A percentile compares a stretch with the other conserved stretches of the same genome.
Evolutionary conservation across 2,797 vertebrate species (phyloP).

Genomic region (Anniella stebbinsi): DNA sequence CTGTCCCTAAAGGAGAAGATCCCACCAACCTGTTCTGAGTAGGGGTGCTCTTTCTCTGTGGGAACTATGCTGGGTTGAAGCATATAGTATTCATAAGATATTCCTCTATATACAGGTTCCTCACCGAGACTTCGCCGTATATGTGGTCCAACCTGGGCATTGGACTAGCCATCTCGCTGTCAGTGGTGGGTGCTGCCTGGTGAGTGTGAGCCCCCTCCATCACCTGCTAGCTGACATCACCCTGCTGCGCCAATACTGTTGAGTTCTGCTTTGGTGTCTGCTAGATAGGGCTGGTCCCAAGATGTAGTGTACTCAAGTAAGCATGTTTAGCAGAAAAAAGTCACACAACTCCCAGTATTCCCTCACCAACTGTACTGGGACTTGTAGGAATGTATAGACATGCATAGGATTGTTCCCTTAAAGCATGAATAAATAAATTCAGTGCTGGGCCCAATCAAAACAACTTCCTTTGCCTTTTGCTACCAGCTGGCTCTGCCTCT

Average conservation of each 20-base stretch:
- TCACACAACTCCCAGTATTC: too few relatives aligned
- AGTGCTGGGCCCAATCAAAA: background rate
- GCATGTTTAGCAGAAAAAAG: too few relatives aligned
- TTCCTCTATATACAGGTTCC: constrained; percentile 85
- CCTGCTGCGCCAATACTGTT: background rate
- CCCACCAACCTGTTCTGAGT: too few relatives aligned
- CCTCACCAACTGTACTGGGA: too few relatives aligned
- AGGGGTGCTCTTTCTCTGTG: background rate
- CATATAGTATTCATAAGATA: background rate
- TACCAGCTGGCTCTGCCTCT: background rate
- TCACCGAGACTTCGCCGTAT: constrained; percentile 96
- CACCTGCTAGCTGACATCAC: background rate
- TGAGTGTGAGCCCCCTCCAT: constrained; percentile 76
- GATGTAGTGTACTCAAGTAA: background rate
- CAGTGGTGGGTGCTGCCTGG: constrained; percentile 98
- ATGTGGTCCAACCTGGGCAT: constrained; percentile 99
- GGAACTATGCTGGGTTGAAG: background rate
- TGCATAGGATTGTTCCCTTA: too few relatives aligned
- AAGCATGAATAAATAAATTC: background rate
- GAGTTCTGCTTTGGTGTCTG: background rate
- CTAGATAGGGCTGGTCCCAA: background rate
- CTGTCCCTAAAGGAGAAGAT: background rate
- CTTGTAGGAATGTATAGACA: too few relatives aligned
- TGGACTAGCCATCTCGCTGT: constrained; percentile 95
- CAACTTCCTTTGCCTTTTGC: background rate